Evolutionary conservation across 2,888 invertebrate genomes (phyloP).

Genomic region (Portevinia maculata): DNA sequence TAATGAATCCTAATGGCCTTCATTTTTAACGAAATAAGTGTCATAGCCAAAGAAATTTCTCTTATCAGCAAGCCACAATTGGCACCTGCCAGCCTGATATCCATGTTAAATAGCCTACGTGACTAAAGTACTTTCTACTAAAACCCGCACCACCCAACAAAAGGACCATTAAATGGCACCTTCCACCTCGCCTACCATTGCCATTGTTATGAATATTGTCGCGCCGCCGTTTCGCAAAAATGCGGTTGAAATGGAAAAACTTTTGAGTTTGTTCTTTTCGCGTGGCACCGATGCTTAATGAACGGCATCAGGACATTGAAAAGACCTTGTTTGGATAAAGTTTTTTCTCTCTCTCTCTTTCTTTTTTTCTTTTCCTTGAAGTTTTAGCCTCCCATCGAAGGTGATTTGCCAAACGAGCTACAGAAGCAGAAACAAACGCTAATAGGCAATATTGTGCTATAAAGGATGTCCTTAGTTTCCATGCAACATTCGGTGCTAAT

Average conservation of each 20-base stretch:
- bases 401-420: constrained; percentile 60
- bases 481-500: constrained; percentile 72
- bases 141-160: constrained; percentile 21
- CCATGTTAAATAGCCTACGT: constrained; percentile 26
- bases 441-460: constrained; percentile 65
- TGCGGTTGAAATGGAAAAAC: constrained; percentile 64
- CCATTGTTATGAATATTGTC: constrained; percentile 6
- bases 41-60: background rate
- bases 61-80: constrained; percentile 54
- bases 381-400: constrained; percentile 42
- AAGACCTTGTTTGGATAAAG: constrained; percentile 38
- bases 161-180: constrained; percentile 25
- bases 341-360: background rate
- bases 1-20: background rate
- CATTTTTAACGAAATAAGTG: background rate
- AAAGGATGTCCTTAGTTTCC: constrained; percentile 62
- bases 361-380: constrained; percentile 19
- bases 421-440: constrained; percentile 45
- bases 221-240: constrained; percentile 16
- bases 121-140: constrained; percentile 47
- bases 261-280: constrained; percentile 47
- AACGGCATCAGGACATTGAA: constrained; percentile 47
- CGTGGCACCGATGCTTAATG: constrained; percentile 56
- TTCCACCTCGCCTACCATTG: too few species aligned
- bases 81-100: constrained; percentile 55